phyloP scores from a whole-genome alignment of 2,797 vertebrate species.

The Peromyscus melanophrys region DNA sequence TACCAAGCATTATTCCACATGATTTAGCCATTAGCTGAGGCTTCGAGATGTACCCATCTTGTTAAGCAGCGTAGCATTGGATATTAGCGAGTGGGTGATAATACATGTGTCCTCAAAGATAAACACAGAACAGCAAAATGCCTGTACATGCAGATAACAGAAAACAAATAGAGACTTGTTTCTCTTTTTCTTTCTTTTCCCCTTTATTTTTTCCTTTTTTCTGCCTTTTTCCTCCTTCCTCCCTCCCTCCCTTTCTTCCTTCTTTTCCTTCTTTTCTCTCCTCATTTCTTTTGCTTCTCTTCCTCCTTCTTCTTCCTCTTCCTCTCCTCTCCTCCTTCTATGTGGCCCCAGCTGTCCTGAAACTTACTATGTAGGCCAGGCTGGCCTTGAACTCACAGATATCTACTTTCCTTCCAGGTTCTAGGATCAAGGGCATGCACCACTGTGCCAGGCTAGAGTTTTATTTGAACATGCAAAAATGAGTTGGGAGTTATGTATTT shows the following conservation, averaged over 20 bases:
- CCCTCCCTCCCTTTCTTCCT: too few species aligned
- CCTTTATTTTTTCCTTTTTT: background rate
- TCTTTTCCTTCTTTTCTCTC: background rate
- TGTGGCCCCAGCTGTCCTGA: background rate
- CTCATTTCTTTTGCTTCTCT: background rate
- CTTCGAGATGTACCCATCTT: background rate
- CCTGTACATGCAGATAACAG: background rate
- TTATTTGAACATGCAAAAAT: background rate
- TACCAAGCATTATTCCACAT: background rate
- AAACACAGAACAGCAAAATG: background rate
- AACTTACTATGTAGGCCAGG: background rate
- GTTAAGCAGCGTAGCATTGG: background rate
- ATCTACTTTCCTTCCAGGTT: background rate
- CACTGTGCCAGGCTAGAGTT: background rate
- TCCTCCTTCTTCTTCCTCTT: too few species aligned
- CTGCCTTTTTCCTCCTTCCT: background rate
- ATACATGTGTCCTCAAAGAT: background rate
- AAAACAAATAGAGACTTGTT: background rate
- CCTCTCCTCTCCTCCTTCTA: too few species aligned
- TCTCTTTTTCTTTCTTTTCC: background rate
- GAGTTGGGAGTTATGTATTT: background rate
- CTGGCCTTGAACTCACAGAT: background rate
- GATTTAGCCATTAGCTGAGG: background rate
- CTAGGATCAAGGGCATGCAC: background rate
- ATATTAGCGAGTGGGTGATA: background rate